Conservation (phyloP, 2,797 vertebrate genomes). For the Parotocinclus haroldoi region DNA sequence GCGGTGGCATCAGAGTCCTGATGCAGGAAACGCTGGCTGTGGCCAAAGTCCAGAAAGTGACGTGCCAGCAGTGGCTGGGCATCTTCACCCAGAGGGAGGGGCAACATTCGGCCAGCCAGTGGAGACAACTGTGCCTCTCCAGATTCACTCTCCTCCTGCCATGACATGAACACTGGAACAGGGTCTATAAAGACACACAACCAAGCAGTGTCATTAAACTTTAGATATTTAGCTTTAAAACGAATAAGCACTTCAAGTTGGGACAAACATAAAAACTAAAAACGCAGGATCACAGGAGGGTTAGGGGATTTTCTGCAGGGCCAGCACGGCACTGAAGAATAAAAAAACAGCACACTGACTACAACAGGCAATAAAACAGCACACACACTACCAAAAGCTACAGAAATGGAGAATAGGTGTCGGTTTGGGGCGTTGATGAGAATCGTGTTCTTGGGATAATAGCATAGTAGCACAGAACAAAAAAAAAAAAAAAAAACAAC, state of each 20-base stretch:
- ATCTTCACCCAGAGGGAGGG: slow-evolving; percentile 83
- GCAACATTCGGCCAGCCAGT: slow-evolving; percentile 89
- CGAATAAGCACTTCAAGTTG: not conserved
- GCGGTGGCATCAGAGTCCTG: slow-evolving; percentile 83
- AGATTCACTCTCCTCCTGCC: slow-evolving; percentile 91
- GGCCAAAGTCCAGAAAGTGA: slow-evolving; percentile 90
- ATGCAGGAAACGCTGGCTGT: slow-evolving; percentile 90
- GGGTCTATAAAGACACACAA: slow-evolving; percentile 74
- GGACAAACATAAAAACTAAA: not conserved
- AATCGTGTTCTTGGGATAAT: too few relatives aligned
- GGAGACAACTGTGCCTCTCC: slow-evolving; percentile 96
- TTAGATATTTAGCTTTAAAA: not conserved
- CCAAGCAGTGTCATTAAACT: not conserved
- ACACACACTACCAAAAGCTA: too few relatives aligned
- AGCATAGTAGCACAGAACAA: too few relatives aligned
- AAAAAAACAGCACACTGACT: not conserved
- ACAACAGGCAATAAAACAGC: not conserved
- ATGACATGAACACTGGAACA: slow-evolving; percentile 91
- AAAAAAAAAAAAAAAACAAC: too few relatives aligned
- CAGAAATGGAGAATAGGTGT: too few relatives aligned
- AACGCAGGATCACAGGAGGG: not conserved
- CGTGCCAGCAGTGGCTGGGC: slow-evolving; percentile 82
- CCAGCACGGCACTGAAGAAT: slow-evolving; percentile 1
- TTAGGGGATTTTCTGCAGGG: not conserved
- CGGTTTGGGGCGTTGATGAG: too few relatives aligned